phyloP scores from a whole-genome alignment of 1,140 invertebrate species.

The Sipha flava region DNA sequence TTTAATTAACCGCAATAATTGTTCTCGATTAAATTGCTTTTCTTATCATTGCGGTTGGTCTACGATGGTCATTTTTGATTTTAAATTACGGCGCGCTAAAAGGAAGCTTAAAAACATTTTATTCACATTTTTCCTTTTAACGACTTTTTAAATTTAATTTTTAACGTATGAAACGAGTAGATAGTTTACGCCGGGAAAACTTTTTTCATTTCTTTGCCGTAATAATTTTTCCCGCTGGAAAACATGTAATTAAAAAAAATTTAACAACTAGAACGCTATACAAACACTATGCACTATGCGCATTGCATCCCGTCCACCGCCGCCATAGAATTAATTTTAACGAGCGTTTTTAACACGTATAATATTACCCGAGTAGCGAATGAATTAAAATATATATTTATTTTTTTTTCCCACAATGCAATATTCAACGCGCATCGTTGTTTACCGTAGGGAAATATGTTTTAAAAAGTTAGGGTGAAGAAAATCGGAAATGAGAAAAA shows the following conservation, averaged over 20 bases:
- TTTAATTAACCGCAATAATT: too few relatives aligned
- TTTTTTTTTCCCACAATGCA: too few relatives aligned
- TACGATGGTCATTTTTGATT: too few relatives aligned
- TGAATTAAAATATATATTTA: neutral
- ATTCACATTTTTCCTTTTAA: too few relatives aligned
- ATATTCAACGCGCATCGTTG: too few relatives aligned
- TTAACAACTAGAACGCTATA: neutral
- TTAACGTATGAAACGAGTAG: neutral
- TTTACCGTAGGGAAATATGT: neutral
- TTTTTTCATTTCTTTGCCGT: neutral
- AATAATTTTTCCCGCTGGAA: neutral
- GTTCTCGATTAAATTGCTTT: too few relatives aligned
- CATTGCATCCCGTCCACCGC: neutral
- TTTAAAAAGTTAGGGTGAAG: neutral
- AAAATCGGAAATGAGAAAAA: too few relatives aligned
- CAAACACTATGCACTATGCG: neutral
- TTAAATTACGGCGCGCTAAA: too few relatives aligned
- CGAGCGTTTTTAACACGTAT: neutral
- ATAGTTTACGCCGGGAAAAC: neutral
- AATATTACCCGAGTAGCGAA: too few relatives aligned
- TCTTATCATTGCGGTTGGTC: too few relatives aligned
- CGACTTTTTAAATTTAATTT: too few relatives aligned
- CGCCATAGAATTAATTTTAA: neutral
- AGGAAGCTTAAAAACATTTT: too few relatives aligned
- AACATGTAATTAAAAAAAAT: neutral